Base-by-base conservation (phyloP, 2,113 vertebrate species). In the Nothobranchius kuhntae region DNA sequence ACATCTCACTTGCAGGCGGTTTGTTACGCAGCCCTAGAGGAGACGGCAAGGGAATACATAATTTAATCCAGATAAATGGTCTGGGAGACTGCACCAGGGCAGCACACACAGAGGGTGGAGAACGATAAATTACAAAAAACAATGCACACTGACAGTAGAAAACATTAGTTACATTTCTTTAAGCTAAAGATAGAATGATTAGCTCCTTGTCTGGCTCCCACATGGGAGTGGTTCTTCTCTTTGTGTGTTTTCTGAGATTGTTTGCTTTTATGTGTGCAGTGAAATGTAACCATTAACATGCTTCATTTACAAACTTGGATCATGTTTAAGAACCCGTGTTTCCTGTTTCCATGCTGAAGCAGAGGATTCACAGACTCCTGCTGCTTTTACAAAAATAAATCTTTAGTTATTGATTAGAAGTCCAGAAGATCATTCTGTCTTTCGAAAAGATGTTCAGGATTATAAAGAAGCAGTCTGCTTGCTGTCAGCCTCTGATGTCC, bases 11-110 rank as follows among this genome's bases (percentile, higher is more conserved):
- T 71, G 54, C 68, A 59, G 63, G 68, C 83, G 69, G 70, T 78
- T 81, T 84, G 73, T 87, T 71, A 84, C 86, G 84, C 84, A 82
- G 84, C 83, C 69, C 82, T 74, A 84, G 80, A 78, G 81, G 79
- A 17, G 15, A 61, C 46, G 61, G 61, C 83, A 75, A 75, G 77
- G 63, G 85, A 89, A 84, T 85, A 77, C 77, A 89, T 90, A 68
- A 89, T 90, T 89, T 75, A 81, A 87, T 88, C 82, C 71, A 79
- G 69, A 86, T 82, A 84, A 74, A 91, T 78, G 78, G 72, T 81
- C 77, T 70, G 71, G 80, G 55, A 56, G 73, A 72, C 74, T 89
- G 75, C 75, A 51, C 80, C 81, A 83, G 76, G 68, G 62, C 48
- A 80, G 53, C 46, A 45, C 47, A 62, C 47, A 62, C 36, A 65